These are phyloP conservation scores for Elaphurus davidianus DNA, from an alignment of 2,113 vertebrate genomes.

Conservation along the genomic window DNA sequence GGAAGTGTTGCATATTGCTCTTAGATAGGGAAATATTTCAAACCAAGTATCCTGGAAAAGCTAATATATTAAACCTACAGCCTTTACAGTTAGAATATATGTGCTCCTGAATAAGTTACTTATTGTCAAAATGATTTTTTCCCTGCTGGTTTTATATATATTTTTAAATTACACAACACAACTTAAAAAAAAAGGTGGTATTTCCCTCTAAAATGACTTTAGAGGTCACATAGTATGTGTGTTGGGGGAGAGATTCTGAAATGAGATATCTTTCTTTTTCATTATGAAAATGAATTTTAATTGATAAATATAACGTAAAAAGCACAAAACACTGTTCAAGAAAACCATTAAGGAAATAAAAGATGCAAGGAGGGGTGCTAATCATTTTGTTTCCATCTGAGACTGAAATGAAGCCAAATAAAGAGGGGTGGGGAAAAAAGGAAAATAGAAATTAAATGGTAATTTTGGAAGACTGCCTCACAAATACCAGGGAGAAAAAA, in stretches of 20 bases:
- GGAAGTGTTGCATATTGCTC: background rate
- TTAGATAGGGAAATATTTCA: background rate
- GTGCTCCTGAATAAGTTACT: background rate
- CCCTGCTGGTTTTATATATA: background rate
- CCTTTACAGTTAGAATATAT: background rate
- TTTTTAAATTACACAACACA: background rate
- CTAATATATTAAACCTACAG: background rate
- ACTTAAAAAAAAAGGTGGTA: background rate
- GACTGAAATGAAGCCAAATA: background rate
- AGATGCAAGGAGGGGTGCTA: background rate
- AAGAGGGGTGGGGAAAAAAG: background rate
- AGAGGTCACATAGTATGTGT: background rate
- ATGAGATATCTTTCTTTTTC: background rate
- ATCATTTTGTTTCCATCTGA: background rate
- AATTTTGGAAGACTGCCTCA: background rate
- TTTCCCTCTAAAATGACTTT: background rate
- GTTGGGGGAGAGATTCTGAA: background rate
- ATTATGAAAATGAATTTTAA: slow-evolving; percentile 14
- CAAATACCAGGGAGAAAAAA: background rate
- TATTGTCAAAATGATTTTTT: background rate
- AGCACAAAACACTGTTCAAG: background rate
- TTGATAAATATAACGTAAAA: background rate
- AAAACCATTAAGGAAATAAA: background rate
- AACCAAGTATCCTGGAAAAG: background rate
- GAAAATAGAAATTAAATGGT: background rate